Base-by-base conservation (phyloP, 2,113 vertebrate species). In the Scomber japonicus region DNA sequence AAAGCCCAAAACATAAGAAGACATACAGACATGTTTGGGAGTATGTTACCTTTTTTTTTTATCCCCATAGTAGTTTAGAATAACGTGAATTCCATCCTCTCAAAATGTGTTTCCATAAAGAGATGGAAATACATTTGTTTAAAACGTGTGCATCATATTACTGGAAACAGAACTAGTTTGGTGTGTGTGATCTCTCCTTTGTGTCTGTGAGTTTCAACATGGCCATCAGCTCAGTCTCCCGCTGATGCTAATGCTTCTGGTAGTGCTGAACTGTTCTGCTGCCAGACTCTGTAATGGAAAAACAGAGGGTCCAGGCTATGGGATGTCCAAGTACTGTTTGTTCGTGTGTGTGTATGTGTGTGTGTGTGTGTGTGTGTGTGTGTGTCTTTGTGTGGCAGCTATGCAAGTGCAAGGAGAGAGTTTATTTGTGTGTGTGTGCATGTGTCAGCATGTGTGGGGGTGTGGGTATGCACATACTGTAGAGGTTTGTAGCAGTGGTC, bases 261-360 rank as follows among this genome's bases (percentile, higher is more conserved):
- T 74, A 12, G 60, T 27, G 83, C 75, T 82, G 71, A 76, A 80
- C 57, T 30, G 66, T 67, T 85, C 48, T 49, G 70, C 67, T 89
- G 90, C 84, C 88, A 89, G 83, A 15, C 76, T 51, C 67, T 0
- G 73, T 83, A 86, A 88, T 91, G 83, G 88, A 91, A 89, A 89
- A 91, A 84, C 88, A 82, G 81, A 88, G 80, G 57, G 80, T 76
- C 85, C 89, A 81, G 82, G 63, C 76, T 27, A 66, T 79, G 82
- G 66, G 79, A 81, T 80, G 74, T 80, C 81, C 75, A 84, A 82
- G 57, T 66, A 17, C 11, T 72, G 3, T 67, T 44, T 78, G 57
- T 66, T 72, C 66, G 71, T 79, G 54, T 70, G 55, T 49, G 35
- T 71, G 57, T 54, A 10, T 56, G 68, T 71, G 68, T 56, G 35